Evolutionary conservation across 2,797 vertebrate genomes (phyloP), one percentile per base, ranked within the genome.

Genomic region (Myotis findleyi): DNA sequence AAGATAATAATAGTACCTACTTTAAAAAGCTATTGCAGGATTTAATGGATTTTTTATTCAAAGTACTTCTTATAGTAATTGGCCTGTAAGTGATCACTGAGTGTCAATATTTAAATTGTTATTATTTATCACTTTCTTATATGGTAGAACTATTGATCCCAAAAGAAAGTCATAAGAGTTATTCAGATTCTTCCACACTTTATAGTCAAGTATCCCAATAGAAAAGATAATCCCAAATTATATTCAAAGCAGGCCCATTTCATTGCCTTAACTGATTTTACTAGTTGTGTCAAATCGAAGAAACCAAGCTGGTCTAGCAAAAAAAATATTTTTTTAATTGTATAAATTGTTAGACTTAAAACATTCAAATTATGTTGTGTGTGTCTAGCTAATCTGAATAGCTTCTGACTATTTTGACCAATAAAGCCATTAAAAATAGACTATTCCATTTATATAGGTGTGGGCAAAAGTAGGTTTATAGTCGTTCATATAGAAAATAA

Each of bases 41-140:
- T 69, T 83, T 81, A 51, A 77, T 20, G 8, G 20, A 79, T 73
- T 91, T 80, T 72, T 94, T 81, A 94, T 73, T 23, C 59, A 53
- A 91, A 76, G 10, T 68, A 23, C 36, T 81, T 64, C 71, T 91
- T 80, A 91, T 7, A 73, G 4, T 30, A 81, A 73, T 25, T 44
- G 21, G 47, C 11, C 38, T 80, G 20, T 44, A 95, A 75, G 30
- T 86, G 30, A 69, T 49, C 27, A 38, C 18, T 38, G 23, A 44
- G 7, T 62, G 4, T 27, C 14, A 23, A 68, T 68, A 73, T 69
- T 53, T 68, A 90, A 90, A 55, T 51, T 87, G 10, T 30, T 91
- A 77, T 49, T 51, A 77, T 91, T 59, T 73, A 81, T 33, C 13
- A 44, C 2, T 79, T 93, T 89, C 49, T 51, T 68, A 30, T 38